Base-by-base conservation (phyloP, 2,888 invertebrate species). In the Diadegma fenestrale region DNA sequence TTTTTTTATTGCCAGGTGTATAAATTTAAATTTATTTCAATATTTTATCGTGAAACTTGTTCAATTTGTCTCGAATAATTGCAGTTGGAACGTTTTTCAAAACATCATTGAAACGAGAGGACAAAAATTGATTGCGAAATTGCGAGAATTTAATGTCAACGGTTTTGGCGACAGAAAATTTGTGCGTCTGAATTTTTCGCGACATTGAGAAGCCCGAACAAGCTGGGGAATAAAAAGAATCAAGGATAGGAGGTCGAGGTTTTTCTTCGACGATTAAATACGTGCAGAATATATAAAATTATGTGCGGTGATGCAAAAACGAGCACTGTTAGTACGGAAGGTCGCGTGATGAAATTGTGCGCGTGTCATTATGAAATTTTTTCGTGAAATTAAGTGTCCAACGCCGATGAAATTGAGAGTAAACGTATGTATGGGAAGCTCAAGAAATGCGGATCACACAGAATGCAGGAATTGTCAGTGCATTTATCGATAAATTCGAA, bases 331-430 rank as follows among this genome's bases (percentile, higher is more conserved):
- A 37, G 58, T 58, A 26, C 58, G 58, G 58, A 58, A 58, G 58
- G 58, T 58, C 58, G 22, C 26, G 58, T 58, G 58, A 58, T 26
- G 58, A 58, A 58, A 58, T 58, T 58, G 26, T 1, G 10, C 58
- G 12, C 68, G 71, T 85, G 87, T 85, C 85, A 64, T 87, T 87
- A 83, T 78, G 87, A 87, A 73, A 87, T 80, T 68, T 80, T 66
- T 69, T 58, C 76, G 71, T 63, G 14, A 80, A 80, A 76, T 80
- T 82, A 63, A 71, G n/a, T 30, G 51, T 48, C 30, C 7, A 41
- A 5, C 22, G 12, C 14, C 14, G 12, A 17, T 7, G 7, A 26
- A 26, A 26, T 45, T 68, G 17, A 17, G 61, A 61, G 37, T 26
- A 45, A 68, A 41, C 26, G 66, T 26, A 17, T 10, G 37, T 17